These are phyloP conservation scores for Strigamia transsilvanica DNA, from an alignment of 2,888 invertebrate genomes.

Conservation along the genomic window DNA sequence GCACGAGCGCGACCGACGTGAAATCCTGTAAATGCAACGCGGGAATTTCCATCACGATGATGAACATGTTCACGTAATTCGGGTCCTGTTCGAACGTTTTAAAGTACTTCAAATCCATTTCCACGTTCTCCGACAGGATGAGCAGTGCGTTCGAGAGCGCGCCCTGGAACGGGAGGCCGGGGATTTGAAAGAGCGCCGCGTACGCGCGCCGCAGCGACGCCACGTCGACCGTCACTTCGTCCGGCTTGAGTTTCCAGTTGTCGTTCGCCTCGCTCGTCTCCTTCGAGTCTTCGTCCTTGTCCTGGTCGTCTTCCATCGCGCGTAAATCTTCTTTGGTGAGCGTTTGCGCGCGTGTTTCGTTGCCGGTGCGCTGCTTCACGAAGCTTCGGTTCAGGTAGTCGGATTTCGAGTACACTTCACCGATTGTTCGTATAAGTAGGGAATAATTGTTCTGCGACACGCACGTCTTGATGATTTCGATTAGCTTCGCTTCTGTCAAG, in stretches of 20 bases:
- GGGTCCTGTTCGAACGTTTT: conserved; percentile 65
- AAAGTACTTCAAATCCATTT: conserved; percentile 74
- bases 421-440: conserved; percentile 77
- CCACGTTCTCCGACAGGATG: conserved; percentile 75
- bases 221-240: conserved; percentile 62
- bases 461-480: conserved; percentile 79
- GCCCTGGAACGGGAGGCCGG: conserved; percentile 68
- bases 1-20: conserved; percentile 81
- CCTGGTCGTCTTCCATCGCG: conserved; percentile 78
- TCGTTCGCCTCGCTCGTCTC: conserved; percentile 55
- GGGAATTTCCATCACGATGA: conserved; percentile 83
- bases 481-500: conserved; percentile 78
- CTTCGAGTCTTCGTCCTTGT: conserved; percentile 83
- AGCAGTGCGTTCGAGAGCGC: conserved; percentile 79
- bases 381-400: conserved; percentile 68
- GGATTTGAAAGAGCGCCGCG: conserved; percentile 66
- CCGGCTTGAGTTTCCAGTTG: conserved; percentile 54
- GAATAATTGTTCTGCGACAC: conserved; percentile 74
- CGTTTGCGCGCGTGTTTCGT: conserved; percentile 51
- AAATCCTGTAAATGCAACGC: conserved; percentile 72
- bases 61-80: conserved; percentile 70
- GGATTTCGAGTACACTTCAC: conserved; percentile 77
- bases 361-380: conserved; percentile 52
- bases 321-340: conserved; percentile 76
- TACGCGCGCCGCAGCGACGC: conserved; percentile 75